Evolutionary conservation across 1,140 invertebrate genomes (phyloP), one percentile per base, ranked within the genome.

Genomic region (Idris sp.): DNA sequence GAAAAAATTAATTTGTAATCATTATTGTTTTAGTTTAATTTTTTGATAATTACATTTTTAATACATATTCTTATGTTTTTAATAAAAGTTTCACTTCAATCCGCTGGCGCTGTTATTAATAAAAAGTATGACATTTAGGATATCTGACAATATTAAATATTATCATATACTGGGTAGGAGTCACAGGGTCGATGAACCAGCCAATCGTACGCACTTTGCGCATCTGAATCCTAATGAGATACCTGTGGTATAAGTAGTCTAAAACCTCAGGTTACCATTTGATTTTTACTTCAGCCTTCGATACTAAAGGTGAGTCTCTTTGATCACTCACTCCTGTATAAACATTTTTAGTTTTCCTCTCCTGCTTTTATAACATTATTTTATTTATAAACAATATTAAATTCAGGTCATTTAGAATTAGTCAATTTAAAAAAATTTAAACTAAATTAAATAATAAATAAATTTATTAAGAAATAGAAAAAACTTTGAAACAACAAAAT

Each of bases 161-260:
- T 56, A 72, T 72, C 38, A 64, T 72, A 64, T 33, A 30, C 35
- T 40, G 10, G 51, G 76, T 73, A 78, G 73, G 77, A 81, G 79
- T 64, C 75, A 80, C 65, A 79, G 77, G 84, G 83, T 86, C 83
- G 83, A 81, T 81, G 84, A 86, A 85, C 85, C 77, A 83, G 61
- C 85, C 84, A 87, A 87, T 86, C 81, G 75, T 79, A 71, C 62
- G 65, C 62, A 65, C 68, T 80, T 74, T 74, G 78, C 83, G 79
- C 78, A 84, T 79, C 82, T 86, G 85, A 86, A 87, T 87, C 83
- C 74, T 85, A 84, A 85, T 84, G 84, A 87, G 84, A 80, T 67
- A 79, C 82, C 76, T 76, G 68, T 78, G 69, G 77, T 87, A 87
- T 87, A 87, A 86, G 85, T 84, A 79, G 76, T 74, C 78, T 79